Percentiles rank a stretch among this genome's conserved stretches.
phyloP scores from a whole-genome alignment of 2,797 vertebrate species.

The Loriculus beryllinus region DNA sequence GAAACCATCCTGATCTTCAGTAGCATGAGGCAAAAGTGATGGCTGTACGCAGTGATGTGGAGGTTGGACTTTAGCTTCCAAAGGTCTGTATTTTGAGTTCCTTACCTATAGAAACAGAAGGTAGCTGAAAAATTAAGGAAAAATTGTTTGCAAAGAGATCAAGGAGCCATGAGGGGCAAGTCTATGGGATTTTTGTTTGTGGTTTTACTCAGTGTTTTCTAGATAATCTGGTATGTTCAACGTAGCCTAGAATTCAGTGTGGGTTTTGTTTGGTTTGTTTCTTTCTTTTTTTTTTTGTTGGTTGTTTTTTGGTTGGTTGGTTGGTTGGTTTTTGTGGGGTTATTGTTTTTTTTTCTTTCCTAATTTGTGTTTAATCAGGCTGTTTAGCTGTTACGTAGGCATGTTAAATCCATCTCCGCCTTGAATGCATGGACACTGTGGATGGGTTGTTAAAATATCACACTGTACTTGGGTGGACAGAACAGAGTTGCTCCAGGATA shows the following conservation, averaged over 20 bases:
- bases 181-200: not conserved
- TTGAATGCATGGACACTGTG: not conserved
- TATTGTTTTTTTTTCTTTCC: not conserved
- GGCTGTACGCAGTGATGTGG: not conserved
- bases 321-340: not conserved
- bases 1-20: not conserved
- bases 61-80: not conserved
- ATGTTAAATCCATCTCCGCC: not conserved
- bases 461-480: not conserved
- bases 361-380: not conserved
- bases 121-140: not conserved
- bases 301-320: too few species aligned
- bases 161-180: not conserved
- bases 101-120: not conserved
- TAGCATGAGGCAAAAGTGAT: not conserved
- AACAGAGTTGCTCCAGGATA: not conserved
- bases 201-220: not conserved
- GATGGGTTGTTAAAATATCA: not conserved
- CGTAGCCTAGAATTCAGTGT: not conserved
- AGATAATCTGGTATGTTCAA: not conserved
- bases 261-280: not conserved
- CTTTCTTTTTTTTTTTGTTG: too few species aligned
- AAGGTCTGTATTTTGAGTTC: not conserved
- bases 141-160: not conserved
- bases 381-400: not conserved